A percentile compares a stretch with the other conserved stretches of the same genome.
phyloP scores from a whole-genome alignment of 2,113 vertebrate genomes.

The Acrocephalus kingi region DNA sequence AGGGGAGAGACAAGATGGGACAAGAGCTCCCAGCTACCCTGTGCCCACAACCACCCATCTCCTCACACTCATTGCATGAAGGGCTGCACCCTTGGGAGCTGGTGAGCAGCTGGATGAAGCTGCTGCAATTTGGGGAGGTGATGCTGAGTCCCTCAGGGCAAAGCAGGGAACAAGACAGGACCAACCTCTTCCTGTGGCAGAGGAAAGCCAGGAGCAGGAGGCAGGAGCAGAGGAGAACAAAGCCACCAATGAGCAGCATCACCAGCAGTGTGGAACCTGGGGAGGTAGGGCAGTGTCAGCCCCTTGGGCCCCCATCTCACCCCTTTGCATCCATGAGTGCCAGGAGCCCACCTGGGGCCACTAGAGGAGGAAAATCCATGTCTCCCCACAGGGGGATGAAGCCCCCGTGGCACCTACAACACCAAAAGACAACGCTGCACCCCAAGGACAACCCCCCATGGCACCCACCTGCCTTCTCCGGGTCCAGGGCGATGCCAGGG shows the following conservation, averaged over 20 bases:
- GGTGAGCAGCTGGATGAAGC: background rate
- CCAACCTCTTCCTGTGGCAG: constrained; percentile 81
- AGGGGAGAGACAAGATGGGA: background rate
- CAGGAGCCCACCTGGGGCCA: background rate
- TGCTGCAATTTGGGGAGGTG: rapidly evolving
- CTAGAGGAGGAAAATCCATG: background rate
- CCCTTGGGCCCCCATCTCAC: background rate
- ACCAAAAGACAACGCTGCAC: background rate
- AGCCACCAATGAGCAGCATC: constrained; percentile 76
- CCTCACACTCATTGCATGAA: background rate
- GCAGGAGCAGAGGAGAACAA: constrained; percentile 72
- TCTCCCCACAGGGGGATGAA: background rate
- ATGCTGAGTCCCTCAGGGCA: rapidly evolving
- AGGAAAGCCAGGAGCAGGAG: constrained; percentile 78
- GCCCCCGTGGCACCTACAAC: background rate
- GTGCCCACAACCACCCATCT: background rate
- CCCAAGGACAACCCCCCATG: background rate
- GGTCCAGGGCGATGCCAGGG: constrained; percentile 3
- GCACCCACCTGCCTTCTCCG: constrained; percentile 29
- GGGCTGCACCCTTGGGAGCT: background rate
- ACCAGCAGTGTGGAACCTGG: constrained; percentile 64
- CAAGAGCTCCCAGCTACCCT: background rate
- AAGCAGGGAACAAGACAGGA: background rate
- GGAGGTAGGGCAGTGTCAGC: constrained; percentile 35
- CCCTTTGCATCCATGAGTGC: background rate